phyloP scores from a whole-genome alignment of 1,140 invertebrate species.

The Sminthurides bifidus region DNA sequence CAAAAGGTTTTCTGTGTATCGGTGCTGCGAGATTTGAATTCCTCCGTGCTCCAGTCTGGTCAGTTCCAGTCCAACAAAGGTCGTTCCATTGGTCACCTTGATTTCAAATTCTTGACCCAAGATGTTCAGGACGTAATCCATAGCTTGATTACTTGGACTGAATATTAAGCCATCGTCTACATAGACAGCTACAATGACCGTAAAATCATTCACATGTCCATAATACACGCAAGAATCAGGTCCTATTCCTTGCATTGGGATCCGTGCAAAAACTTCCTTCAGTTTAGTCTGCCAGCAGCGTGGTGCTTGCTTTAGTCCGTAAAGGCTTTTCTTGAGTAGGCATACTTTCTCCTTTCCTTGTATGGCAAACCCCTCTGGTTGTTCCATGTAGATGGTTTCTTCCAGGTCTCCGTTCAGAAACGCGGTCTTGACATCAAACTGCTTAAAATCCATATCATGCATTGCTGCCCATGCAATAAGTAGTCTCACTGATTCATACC shows the following conservation, averaged over 20 bases:
- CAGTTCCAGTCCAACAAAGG: not conserved
- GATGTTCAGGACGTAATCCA: not conserved
- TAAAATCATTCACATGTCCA: constrained; percentile 25
- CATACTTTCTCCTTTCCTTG: constrained; percentile 12
- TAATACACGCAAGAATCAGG: not conserved
- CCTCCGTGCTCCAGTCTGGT: not conserved
- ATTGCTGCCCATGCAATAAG: not conserved
- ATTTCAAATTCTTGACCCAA: not conserved
- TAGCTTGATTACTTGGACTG: not conserved
- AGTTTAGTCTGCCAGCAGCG: not conserved
- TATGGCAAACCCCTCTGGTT: constrained; percentile 17
- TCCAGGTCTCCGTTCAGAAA: constrained; percentile 1
- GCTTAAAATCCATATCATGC: not conserved
- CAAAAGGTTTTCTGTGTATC: not conserved
- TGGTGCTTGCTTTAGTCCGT: not conserved
- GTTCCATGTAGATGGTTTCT: not conserved
- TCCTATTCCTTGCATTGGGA: not conserved
- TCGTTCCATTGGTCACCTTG: not conserved
- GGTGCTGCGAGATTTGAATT: not conserved
- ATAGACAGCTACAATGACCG: not conserved
- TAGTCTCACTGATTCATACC: too few species aligned
- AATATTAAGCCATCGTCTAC: not conserved
- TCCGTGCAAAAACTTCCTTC: not conserved
- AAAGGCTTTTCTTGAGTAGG: too few species aligned
- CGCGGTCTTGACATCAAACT: not conserved